Percentiles rank a stretch among this genome's conserved stretches.
phyloP scores from a whole-genome alignment of 2,113 vertebrate species.

The Pachypanchax playfairii region DNA sequence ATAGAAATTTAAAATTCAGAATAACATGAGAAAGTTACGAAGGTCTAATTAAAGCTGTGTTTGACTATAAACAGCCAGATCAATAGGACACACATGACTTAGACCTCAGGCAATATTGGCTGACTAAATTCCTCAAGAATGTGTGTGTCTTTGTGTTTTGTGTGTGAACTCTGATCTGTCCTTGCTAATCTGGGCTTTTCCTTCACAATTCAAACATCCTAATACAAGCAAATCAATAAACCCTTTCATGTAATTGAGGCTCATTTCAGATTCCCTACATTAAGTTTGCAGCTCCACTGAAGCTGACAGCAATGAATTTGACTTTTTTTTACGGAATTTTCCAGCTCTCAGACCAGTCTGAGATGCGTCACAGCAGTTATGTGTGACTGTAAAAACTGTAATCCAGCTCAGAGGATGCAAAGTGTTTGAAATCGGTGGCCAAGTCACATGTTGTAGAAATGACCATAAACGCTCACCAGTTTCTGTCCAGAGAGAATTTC shows the following conservation, averaged over 20 bases:
- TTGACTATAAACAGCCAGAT: conserved; percentile 51
- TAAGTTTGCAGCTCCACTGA: conserved; percentile 7
- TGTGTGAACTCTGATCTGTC: conserved; percentile 53
- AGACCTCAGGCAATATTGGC: conserved; percentile 65
- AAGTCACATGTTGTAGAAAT: conserved; percentile 40
- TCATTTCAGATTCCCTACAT: conserved; percentile 37
- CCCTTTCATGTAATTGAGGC: conserved; percentile 33
- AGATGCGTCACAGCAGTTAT: neutral
- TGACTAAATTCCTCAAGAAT: conserved; percentile 51
- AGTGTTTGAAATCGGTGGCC: conserved; percentile 38
- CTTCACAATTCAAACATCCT: conserved; percentile 53
- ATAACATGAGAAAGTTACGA: conserved; percentile 16
- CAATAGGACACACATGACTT: conserved; percentile 61
- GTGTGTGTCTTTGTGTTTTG: conserved; percentile 39
- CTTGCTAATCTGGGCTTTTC: conserved; percentile 60
- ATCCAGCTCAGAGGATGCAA: conserved; percentile 37
- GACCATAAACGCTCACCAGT: conserved; percentile 81
- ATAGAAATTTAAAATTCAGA: conserved; percentile 1
- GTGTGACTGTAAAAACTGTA: conserved; percentile 22
- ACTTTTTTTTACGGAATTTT: conserved; percentile 1
- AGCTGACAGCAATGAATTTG: conserved; percentile 1
- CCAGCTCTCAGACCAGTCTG: conserved; percentile 11
- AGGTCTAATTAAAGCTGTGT: conserved; percentile 40
- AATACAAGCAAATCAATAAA: conserved; percentile 65
- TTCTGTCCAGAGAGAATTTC: conserved; percentile 93